phyloP scores from a whole-genome alignment of 2,797 vertebrate genomes.

The Potorous gilbertii region DNA sequence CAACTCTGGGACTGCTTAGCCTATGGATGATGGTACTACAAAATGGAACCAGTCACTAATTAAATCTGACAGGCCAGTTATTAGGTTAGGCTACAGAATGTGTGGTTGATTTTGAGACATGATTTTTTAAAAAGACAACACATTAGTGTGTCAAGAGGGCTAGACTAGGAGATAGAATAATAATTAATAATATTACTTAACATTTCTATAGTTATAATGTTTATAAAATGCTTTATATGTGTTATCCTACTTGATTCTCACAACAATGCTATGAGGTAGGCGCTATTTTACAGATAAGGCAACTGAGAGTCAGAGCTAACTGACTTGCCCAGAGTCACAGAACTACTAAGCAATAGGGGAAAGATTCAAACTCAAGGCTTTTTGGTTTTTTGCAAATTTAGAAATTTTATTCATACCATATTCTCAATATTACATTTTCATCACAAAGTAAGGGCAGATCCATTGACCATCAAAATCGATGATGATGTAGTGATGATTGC shows the following conservation, averaged over 20 bases:
- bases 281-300: background rate
- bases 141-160: background rate
- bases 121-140: background rate
- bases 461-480: background rate
- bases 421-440: background rate
- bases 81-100: background rate
- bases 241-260: background rate
- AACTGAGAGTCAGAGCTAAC: background rate
- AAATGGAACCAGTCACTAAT: background rate
- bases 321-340: background rate
- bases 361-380: background rate
- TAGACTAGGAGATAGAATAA: too few species aligned
- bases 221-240: background rate
- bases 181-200: background rate
- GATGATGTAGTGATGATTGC: background rate
- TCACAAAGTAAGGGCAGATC: background rate
- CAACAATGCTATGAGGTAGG: background rate
- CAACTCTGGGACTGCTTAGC: background rate
- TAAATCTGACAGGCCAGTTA: background rate
- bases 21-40: background rate
- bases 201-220: background rate
- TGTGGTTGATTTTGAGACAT: background rate
- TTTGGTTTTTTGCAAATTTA: background rate
- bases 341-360: background rate
- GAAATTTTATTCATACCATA: background rate